Evolutionary conservation across 2,113 vertebrate species (phyloP).

Genomic region (Calyptommatus sinebrachiatus): DNA sequence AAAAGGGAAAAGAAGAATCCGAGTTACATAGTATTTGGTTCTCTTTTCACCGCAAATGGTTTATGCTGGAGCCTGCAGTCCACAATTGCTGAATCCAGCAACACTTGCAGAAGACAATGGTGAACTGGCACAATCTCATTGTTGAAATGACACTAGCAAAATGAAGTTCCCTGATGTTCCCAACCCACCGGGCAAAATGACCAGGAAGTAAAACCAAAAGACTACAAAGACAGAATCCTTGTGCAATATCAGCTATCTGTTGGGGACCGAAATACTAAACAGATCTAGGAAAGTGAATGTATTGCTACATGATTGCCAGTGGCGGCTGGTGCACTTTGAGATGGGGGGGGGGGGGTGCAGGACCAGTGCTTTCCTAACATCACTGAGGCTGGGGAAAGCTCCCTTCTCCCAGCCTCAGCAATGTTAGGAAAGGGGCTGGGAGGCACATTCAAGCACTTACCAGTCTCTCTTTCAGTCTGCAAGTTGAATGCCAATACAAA

Average conservation of each 20-base stretch:
- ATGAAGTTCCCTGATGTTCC: not conserved
- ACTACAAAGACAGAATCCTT: not conserved
- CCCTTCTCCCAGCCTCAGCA: too few relatives aligned
- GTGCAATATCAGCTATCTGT: not conserved
- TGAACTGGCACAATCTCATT: not conserved
- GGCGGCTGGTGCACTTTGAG: too few relatives aligned
- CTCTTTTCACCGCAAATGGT: not conserved
- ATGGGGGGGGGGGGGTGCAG: too few relatives aligned
- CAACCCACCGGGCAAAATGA: not conserved
- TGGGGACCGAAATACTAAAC: too few relatives aligned
- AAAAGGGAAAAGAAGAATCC: not conserved
- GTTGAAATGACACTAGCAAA: not conserved
- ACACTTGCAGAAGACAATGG: not conserved
- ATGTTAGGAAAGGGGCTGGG: too few relatives aligned
- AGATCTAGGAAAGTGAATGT: too few relatives aligned
- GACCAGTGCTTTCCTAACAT: too few relatives aligned
- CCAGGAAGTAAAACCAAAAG: not conserved
- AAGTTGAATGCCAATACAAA: too few relatives aligned
- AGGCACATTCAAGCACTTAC: too few relatives aligned
- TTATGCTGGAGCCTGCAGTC: not conserved
- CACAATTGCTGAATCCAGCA: not conserved
- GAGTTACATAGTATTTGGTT: not conserved
- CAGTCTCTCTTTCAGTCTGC: too few relatives aligned
- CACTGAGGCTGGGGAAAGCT: too few relatives aligned
- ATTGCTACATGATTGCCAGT: too few relatives aligned